phyloP scores from a whole-genome alignment of 2,113 vertebrate species.

The Camarhynchus parvulus region DNA sequence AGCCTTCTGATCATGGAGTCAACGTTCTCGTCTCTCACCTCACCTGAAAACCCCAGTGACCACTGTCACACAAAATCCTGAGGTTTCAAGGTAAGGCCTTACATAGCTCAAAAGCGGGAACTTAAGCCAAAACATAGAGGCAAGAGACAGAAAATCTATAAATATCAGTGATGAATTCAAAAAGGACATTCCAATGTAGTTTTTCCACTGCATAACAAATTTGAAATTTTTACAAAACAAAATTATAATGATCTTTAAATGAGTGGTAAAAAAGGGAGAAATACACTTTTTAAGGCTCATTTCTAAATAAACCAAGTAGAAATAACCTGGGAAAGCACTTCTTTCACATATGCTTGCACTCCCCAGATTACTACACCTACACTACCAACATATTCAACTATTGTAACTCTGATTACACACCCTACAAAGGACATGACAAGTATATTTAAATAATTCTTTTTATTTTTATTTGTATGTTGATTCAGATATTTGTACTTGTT shows the following conservation, averaged over 20 bases:
- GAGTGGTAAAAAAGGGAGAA: background rate
- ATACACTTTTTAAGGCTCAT: background rate
- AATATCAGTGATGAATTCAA: background rate
- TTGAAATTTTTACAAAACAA: background rate
- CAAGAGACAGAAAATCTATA: background rate
- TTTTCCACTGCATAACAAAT: background rate
- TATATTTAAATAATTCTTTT: background rate
- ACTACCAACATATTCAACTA: background rate
- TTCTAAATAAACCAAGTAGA: background rate
- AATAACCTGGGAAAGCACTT: background rate
- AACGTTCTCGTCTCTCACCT: too few relatives aligned
- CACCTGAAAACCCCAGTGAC: too few relatives aligned
- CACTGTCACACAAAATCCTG: background rate
- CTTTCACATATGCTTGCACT: background rate
- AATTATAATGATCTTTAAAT: background rate
- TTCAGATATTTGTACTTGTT: background rate
- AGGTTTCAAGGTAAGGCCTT: background rate
- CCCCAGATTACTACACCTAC: background rate
- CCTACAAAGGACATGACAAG: background rate
- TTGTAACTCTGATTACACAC: background rate
- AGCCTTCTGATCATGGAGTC: too few relatives aligned
- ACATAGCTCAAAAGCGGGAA: background rate
- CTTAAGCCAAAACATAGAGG: background rate
- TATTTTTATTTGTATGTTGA: background rate
- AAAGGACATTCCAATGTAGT: background rate